Evolutionary conservation across 2,113 vertebrate genomes (phyloP).

Genomic region (Myiagra hebetior): DNA sequence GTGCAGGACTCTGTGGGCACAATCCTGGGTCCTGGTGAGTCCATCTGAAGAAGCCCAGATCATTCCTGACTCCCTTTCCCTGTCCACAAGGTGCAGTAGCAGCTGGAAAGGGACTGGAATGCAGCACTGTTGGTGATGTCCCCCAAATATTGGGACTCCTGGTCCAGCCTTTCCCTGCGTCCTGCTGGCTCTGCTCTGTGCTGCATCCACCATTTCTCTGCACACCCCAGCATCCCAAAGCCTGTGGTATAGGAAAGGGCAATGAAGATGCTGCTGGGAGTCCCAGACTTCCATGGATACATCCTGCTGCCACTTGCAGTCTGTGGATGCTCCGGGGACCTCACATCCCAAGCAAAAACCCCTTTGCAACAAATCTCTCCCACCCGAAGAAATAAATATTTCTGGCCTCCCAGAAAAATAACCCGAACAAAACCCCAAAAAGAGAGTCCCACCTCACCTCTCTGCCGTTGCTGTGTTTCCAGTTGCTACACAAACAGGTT

Average conservation of each 20-base stretch:
- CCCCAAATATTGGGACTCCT: fast-evolving
- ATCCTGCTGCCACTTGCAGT: not conserved
- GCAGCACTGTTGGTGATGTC: fast-evolving
- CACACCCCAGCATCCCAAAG: fast-evolving
- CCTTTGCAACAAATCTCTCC: not conserved
- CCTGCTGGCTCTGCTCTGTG: not conserved
- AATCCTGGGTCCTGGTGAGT: not conserved
- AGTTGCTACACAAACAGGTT: constrained; percentile 75
- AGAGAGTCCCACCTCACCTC: not conserved
- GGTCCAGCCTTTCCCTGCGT: not conserved
- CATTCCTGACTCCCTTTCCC: not conserved
- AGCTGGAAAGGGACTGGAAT: not conserved
- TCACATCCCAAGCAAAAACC: not conserved
- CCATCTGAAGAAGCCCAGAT: not conserved
- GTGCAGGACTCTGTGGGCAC: fast-evolving
- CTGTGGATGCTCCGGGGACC: fast-evolving
- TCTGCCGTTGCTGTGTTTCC: constrained; percentile 58
- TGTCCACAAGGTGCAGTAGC: not conserved
- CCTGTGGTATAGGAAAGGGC: fast-evolving
- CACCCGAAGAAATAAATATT: not conserved
- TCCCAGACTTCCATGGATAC: not conserved
- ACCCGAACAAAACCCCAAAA: fast-evolving
- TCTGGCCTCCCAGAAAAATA: not conserved
- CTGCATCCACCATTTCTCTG: not conserved
- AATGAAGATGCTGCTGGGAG: not conserved